A percentile compares a stretch with the other conserved stretches of the same genome.
Evolutionary conservation across 1,140 invertebrate genomes (phyloP).

Genomic region (Theocolax elegans): DNA sequence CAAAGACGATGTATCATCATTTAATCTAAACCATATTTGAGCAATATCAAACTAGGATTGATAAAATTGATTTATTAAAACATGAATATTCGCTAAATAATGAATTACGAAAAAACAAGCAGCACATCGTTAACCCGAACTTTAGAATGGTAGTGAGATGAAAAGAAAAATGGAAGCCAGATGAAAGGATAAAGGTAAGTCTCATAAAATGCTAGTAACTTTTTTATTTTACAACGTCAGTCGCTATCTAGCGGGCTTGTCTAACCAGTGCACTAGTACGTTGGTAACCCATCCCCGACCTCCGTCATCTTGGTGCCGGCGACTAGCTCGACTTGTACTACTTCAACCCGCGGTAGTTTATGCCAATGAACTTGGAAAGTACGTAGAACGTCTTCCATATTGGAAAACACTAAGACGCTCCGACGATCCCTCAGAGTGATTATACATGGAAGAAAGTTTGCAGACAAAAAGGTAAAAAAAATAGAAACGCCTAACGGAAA

Average conservation of each 20-base stretch:
- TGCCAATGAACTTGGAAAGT: constrained; percentile 32
- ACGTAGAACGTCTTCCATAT: background rate
- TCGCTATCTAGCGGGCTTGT: constrained; percentile 4
- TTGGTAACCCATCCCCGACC: too few relatives aligned
- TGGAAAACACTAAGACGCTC: background rate
- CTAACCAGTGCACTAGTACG: too few relatives aligned
- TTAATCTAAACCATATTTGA: too few relatives aligned
- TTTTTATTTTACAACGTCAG: constrained; percentile 43
- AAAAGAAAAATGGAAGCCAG: background rate
- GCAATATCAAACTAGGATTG: too few relatives aligned
- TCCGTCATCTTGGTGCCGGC: background rate
- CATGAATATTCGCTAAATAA: too few relatives aligned
- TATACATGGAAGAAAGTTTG: constrained; percentile 20
- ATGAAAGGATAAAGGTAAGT: background rate
- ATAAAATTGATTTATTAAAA: too few relatives aligned
- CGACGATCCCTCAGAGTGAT: constrained; percentile 6
- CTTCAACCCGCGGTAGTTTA: constrained; percentile 12
- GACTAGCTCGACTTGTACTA: constrained; percentile 7
- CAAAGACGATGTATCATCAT: too few relatives aligned
- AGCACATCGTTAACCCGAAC: too few relatives aligned
- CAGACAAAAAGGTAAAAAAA: background rate
- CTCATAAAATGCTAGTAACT: constrained; percentile 42
- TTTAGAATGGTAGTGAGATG: too few relatives aligned
- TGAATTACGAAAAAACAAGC: too few relatives aligned
- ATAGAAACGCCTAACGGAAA: background rate